A percentile compares a stretch with the other conserved stretches of the same genome.
phyloP scores from a whole-genome alignment of 2,113 vertebrate species.

The Oryzias melastigma region DNA sequence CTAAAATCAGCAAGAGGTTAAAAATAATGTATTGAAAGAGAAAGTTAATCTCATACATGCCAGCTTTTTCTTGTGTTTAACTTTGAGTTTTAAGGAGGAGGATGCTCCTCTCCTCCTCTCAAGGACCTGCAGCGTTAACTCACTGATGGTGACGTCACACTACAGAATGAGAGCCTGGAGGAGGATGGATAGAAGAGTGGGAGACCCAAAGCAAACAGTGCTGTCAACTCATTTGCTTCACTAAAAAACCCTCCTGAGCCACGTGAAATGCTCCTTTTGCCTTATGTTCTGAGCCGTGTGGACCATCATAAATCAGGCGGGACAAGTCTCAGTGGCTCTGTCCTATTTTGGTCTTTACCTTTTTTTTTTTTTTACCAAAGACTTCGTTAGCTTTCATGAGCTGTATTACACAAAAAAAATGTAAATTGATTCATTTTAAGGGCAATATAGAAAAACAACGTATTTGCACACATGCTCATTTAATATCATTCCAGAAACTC shows the following conservation, averaged over 20 bases:
- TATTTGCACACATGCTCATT: no score
- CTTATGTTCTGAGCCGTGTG: conserved; percentile 32
- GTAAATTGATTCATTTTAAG: no score
- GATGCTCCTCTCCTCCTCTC: conserved; percentile 40
- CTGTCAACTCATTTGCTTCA: conserved; percentile 8
- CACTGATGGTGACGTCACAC: conserved; percentile 60
- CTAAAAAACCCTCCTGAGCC: background rate
- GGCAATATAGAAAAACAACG: no score
- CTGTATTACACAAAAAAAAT: no score
- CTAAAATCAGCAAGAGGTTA: no score
- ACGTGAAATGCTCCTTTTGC: conserved; percentile 6
- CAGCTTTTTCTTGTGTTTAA: conserved; percentile 21
- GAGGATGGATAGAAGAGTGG: conserved; percentile 20
- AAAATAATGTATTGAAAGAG: no score
- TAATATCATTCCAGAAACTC: no score
- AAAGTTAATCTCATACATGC: background rate
- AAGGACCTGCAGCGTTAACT: conserved; percentile 57
- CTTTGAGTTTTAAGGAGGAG: conserved; percentile 23
- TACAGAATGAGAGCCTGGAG: conserved; percentile 26
- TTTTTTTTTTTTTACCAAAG: background rate
- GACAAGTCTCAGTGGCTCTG: conserved; percentile 64
- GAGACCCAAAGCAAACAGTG: conserved; percentile 8
- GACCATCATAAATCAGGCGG: conserved; percentile 56
- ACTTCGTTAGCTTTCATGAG: no score
- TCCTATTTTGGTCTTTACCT: conserved; percentile 61